phyloP scores from a whole-genome alignment of 2,888 invertebrate species.

The Hirtodrosophila histrioides region DNA sequence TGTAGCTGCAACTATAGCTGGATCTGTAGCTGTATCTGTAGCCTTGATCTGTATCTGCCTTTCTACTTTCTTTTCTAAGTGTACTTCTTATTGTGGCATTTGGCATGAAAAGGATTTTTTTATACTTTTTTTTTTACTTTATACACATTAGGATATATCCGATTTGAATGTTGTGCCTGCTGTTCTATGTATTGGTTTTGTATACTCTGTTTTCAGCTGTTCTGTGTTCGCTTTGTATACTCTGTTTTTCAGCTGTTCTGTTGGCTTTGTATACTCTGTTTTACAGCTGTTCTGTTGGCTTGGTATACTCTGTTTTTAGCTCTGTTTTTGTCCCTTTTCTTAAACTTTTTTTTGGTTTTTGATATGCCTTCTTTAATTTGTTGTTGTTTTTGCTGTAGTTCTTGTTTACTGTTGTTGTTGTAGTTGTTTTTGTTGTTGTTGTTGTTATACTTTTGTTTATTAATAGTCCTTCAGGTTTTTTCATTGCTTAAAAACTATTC shows the following conservation, averaged over 20 bases:
- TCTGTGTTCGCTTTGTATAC: no score
- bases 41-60: constrained; percentile 7
- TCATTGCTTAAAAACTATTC: constrained; percentile 36
- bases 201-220: constrained; percentile 2
- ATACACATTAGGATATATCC: background rate
- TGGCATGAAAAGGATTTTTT: constrained; percentile 10
- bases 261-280: no score
- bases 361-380: constrained; percentile 58
- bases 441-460: constrained; percentile 17
- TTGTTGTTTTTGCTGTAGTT: constrained; percentile 12
- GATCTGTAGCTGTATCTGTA: constrained; percentile 12
- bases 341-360: constrained; percentile 50
- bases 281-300: no score
- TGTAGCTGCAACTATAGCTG: no score
- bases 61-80: constrained; percentile 2
- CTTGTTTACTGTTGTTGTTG: constrained; percentile 13
- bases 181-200: no score
- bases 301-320: no score
- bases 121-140: no score
- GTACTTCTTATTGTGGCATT: constrained; percentile 1
- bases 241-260: no score
- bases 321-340: constrained; percentile 5
- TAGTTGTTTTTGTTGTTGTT: constrained; percentile 14
- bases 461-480: constrained; percentile 30
- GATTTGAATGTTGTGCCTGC: background rate